Conservation (phyloP, 1,140 invertebrate species). For the Nautilus pompilius region DNA sequence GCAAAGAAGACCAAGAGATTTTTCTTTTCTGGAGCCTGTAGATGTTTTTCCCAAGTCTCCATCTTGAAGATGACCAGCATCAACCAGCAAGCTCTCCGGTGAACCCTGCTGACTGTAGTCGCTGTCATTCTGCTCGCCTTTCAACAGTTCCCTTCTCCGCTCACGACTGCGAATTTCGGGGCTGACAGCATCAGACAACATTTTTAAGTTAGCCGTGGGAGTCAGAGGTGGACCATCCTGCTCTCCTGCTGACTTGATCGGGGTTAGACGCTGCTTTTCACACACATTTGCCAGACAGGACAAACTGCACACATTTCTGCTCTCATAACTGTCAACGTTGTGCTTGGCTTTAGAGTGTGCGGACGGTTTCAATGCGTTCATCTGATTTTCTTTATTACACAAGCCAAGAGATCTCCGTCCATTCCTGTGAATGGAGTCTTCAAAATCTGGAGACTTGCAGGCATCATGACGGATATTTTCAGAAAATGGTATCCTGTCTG, state of each 20-base stretch:
- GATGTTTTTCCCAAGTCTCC: background rate
- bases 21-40: slow-evolving; percentile 47
- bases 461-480: too few species aligned
- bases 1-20: slow-evolving; percentile 55
- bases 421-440: too few species aligned
- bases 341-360: too few species aligned
- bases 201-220: slow-evolving; percentile 54
- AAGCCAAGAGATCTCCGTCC: too few species aligned
- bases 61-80: background rate
- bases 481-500: slow-evolving; percentile 18
- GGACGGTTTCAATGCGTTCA: too few species aligned
- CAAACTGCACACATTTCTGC: background rate
- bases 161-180: slow-evolving; percentile 45
- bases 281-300: background rate
- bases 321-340: too few species aligned
- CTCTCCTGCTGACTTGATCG: slow-evolving; percentile 14
- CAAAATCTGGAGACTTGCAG: too few species aligned
- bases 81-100: background rate
- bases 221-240: slow-evolving; percentile 38
- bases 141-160: slow-evolving; percentile 5
- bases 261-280: slow-evolving; percentile 9
- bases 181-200: slow-evolving; percentile 53
- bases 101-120: background rate
- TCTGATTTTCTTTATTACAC: too few species aligned
- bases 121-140: background rate